Base-by-base conservation (phyloP, 2,888 invertebrate species). In the Nebria salina region DNA sequence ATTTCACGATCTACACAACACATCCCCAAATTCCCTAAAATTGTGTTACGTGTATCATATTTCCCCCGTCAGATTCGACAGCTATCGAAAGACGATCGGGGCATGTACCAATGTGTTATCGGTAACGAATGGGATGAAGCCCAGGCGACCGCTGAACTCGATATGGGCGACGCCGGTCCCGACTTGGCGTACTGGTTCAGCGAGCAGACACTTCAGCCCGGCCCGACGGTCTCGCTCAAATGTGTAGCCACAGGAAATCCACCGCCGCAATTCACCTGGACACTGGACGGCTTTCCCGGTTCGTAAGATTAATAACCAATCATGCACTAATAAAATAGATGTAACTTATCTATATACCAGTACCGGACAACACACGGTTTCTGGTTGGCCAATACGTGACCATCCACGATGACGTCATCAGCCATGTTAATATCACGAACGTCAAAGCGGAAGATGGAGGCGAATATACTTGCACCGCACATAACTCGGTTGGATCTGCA, bases 201-300 rank as follows among this genome's bases (percentile, higher is more conserved):
- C 82, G 97, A 97, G 88, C 96, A 97, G 89, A 97, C 96, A 9
- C 90, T 97, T 82, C 97, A 97, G 87, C 97, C 96, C 0, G 97
- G 97, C 20, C 96, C 97, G 54, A 95, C 95, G 83, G 95, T 97
- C 74, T 96, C 97, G 25, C 91, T 98, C 6, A 96, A 96, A 89
- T 98, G 98, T 90, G 95, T 96, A 83, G 97, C 97, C n/a, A 95
- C 96, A 86, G 98, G 98, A 75, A 97, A 96, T 89, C 98, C 98
- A 7, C 95, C 96, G 75, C 98, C 98, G 3, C 95, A 95, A 88
- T 96, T 98, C 89, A 93, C 94, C 75, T 98, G 98, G 98, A 93
- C 95, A 8, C 91, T 97, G 84, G 97, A 97, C 87, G 96, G 96
- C 73, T 96, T 96, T 89, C 94, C 96, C 76, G 93, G 75, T 75